phyloP scores from a whole-genome alignment of 2,113 vertebrate species.

The Cichladusa arquata region DNA sequence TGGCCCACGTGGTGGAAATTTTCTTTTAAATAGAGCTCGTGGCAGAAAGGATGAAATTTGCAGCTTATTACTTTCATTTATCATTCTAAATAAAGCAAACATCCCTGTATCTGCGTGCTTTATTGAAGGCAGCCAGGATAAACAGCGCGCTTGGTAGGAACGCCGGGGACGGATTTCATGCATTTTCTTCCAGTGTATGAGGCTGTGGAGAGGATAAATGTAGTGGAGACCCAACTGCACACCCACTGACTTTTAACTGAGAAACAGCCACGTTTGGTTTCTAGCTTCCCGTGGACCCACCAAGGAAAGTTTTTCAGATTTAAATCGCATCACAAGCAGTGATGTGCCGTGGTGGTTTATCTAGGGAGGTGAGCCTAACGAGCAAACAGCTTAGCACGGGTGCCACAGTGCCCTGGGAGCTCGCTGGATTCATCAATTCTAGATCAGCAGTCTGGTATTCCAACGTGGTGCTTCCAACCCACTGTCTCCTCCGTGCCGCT shows the following conservation, averaged over 20 bases:
- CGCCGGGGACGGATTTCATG: not conserved
- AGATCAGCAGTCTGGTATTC: conserved; percentile 60
- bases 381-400: not conserved
- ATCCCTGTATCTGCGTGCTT: conserved; percentile 6
- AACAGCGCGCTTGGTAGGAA: not conserved
- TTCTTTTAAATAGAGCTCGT: conserved; percentile 19
- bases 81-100: conserved; percentile 36
- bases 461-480: conserved; percentile 12
- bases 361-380: not conserved
- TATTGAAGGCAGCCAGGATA: not conserved
- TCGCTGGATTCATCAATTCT: not conserved
- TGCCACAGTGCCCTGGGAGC: not conserved
- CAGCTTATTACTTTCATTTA: conserved; percentile 19
- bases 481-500: not conserved
- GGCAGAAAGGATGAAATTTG: conserved; percentile 33
- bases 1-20: not conserved
- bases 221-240: not conserved
- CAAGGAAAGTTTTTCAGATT: not conserved
- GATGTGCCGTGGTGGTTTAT: not conserved
- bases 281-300: not conserved
- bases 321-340: not conserved
- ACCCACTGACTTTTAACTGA: not conserved
- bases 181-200: not conserved
- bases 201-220: not conserved
- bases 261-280: not conserved